These are phyloP conservation scores for Acleris laterana DNA, from an alignment of 2,888 invertebrate genomes.

Conservation along the genomic window DNA sequence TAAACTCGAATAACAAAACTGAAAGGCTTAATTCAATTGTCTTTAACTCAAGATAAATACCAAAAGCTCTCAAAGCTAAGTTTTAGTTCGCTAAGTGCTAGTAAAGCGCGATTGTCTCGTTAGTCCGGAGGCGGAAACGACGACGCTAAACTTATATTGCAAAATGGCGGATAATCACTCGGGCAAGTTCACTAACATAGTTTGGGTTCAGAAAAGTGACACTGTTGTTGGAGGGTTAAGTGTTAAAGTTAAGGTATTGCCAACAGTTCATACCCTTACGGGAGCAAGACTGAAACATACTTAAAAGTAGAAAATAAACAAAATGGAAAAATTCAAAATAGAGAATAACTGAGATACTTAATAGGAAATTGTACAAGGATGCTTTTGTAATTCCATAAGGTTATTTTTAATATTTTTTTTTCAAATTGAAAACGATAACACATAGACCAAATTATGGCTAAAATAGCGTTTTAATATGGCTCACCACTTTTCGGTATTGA, in stretches of 20 bases:
- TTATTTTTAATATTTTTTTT: too few relatives aligned
- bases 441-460: too few relatives aligned
- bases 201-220: slow-evolving; percentile 8
- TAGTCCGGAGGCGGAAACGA: slow-evolving; percentile 7
- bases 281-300: background rate
- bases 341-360: too few relatives aligned
- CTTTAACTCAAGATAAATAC: slow-evolving; percentile 5
- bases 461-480: too few relatives aligned
- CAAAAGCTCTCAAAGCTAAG: slow-evolving; percentile 2
- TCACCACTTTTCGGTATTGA: too few relatives aligned
- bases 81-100: slow-evolving; percentile 16
- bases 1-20: background rate
- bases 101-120: slow-evolving; percentile 10
- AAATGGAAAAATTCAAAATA: too few relatives aligned
- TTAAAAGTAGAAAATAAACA: too few relatives aligned
- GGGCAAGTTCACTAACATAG: slow-evolving; percentile 6
- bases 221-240: background rate
- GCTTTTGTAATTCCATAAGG: too few relatives aligned
- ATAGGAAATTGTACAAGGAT: too few relatives aligned
- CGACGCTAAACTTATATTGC: slow-evolving; percentile 13
- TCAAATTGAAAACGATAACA: too few relatives aligned
- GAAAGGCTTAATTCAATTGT: slow-evolving; percentile 19
- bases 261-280: background rate
- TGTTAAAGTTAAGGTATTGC: background rate
- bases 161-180: slow-evolving; percentile 16